A percentile compares a stretch with the other conserved stretches of the same genome.
Evolutionary conservation across 2,888 invertebrate species (phyloP).

Genomic region (Melanostoma scalare): DNA sequence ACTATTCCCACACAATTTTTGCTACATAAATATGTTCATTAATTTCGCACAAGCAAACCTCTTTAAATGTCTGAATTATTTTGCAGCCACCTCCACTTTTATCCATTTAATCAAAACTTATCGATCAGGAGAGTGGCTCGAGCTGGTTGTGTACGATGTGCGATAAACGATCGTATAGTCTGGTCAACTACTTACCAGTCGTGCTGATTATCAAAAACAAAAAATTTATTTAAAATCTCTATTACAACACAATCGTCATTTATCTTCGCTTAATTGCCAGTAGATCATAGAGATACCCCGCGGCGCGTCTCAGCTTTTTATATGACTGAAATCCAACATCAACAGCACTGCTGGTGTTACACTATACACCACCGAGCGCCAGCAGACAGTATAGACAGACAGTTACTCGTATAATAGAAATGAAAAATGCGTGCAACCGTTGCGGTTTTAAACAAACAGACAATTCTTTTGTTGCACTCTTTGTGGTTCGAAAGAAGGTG

Average conservation of each 20-base stretch:
- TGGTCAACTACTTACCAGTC: conserved; percentile 1
- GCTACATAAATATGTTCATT: conserved; percentile 12
- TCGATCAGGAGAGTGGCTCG: conserved; percentile 16
- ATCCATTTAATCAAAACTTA: conserved; percentile 38
- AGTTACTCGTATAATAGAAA: conserved; percentile 10
- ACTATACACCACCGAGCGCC: conserved; percentile 15
- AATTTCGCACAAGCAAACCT: conserved; percentile 7
- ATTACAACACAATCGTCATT: conserved; percentile 61
- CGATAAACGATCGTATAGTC: not conserved
- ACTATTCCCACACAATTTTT: conserved; percentile 1
- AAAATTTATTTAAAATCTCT: conserved; percentile 43
- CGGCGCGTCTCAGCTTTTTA: conserved; percentile 12
- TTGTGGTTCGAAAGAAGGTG: conserved; percentile 23
- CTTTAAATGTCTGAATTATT: conserved; percentile 21
- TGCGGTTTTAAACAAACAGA: conserved; percentile 56
- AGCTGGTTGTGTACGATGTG: no score
- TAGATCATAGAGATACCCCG: conserved; percentile 14
- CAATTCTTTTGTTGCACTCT: conserved; percentile 43
- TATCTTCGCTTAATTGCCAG: conserved; percentile 54
- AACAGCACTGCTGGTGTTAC: conserved; percentile 23
- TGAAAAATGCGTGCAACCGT: conserved; percentile 58
- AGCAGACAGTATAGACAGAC: not conserved
- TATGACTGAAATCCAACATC: conserved; percentile 10
- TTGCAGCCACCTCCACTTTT: conserved; percentile 17
- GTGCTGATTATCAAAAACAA: conserved; percentile 26